phyloP scores from a whole-genome alignment of 2,113 vertebrate genomes.

The Corythaixoides concolor region DNA sequence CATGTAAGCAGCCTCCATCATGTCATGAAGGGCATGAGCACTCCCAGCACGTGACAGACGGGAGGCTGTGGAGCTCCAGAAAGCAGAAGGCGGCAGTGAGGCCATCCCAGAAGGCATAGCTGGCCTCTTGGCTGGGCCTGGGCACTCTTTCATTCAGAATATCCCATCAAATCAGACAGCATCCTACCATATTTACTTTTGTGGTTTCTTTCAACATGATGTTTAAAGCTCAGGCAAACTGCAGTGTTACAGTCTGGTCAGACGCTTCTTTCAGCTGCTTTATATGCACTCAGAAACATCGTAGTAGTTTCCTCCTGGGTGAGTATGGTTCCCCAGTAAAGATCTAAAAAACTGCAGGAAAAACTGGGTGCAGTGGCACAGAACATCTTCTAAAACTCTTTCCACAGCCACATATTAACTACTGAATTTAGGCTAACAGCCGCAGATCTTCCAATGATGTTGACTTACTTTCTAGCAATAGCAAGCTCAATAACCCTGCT shows the following conservation, averaged over 20 bases:
- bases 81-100: neutral
- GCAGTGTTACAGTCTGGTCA: neutral
- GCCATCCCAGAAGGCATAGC: neutral
- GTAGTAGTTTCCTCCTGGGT: neutral
- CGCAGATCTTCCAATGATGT: neutral
- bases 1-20: neutral
- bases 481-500: neutral
- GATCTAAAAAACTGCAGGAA: neutral
- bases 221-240: neutral
- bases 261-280: neutral
- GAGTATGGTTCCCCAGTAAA: neutral
- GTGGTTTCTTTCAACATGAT: neutral
- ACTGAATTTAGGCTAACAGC: neutral
- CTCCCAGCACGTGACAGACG: fast-evolving
- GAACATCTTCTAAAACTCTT: neutral
- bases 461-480: neutral
- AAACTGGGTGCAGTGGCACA: neutral
- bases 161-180: neutral
- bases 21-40: neutral
- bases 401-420: neutral
- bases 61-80: neutral
- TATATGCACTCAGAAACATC: neutral
- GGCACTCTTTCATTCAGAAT: neutral
- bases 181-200: neutral
- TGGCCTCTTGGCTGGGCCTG: neutral